Conservation (phyloP, 2,797 vertebrate species). For the Gymnodraco acuticeps region DNA sequence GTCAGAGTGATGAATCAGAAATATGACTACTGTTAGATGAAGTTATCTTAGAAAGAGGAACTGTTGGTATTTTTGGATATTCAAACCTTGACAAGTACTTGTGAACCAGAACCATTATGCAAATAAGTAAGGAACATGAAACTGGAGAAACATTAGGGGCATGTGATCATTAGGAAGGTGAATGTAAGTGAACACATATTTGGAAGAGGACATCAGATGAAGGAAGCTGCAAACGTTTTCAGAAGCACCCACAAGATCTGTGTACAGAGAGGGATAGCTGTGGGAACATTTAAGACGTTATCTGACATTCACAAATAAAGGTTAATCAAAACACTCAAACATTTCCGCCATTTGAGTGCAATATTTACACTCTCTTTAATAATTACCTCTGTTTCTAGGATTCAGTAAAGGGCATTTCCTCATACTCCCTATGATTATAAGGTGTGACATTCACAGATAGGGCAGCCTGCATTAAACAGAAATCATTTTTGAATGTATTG, state of each 20-base stretch:
- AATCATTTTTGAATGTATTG: neutral
- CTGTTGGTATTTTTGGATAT: neutral
- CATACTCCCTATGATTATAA: neutral
- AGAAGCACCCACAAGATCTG: neutral
- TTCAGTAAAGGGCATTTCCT: neutral
- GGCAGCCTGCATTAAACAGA: neutral
- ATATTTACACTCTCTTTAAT: neutral
- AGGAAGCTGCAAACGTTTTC: neutral
- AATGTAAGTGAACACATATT: neutral
- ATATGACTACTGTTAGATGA: neutral
- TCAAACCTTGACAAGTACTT: neutral
- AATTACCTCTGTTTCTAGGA: constrained; percentile 5
- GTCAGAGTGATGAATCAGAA: neutral
- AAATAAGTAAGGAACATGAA: neutral
- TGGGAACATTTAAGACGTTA: neutral
- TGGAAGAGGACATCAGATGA: neutral
- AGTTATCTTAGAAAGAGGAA: neutral
- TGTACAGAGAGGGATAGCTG: neutral
- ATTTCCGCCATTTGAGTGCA: no score
- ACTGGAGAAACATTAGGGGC: neutral
- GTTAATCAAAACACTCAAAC: neutral
- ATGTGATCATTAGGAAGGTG: neutral
- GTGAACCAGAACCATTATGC: neutral
- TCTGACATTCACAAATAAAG: neutral
- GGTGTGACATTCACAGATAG: neutral